Percentiles rank a stretch among this genome's conserved stretches.
phyloP scores from a whole-genome alignment of 2,797 vertebrate genomes.

The Phrynocephalus guinanensis region DNA sequence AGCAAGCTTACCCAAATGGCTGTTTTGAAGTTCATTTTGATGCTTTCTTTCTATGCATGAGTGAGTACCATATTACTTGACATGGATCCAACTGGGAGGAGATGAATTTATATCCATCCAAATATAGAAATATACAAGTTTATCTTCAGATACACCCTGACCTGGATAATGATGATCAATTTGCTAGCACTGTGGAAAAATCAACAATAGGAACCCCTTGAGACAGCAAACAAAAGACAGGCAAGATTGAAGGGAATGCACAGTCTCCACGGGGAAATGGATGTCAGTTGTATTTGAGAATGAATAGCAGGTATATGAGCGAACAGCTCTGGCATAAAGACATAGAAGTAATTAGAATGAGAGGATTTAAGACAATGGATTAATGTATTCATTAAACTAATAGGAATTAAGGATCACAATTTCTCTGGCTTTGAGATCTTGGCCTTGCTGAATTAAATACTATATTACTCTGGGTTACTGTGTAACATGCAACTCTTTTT shows the following conservation, averaged over 20 bases:
- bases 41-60: not conserved
- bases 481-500: not conserved
- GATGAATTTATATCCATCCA: not conserved
- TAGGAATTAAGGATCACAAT: slow-evolving; percentile 6
- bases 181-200: not conserved
- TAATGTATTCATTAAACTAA: slow-evolving; percentile 25
- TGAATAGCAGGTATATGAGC: not conserved
- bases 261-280: not conserved
- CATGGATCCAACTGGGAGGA: too few relatives aligned
- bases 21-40: too few relatives aligned
- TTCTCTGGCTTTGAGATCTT: slow-evolving; percentile 15
- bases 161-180: not conserved
- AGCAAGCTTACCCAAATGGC: not conserved
- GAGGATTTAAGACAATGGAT: not conserved
- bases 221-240: not conserved
- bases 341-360: slow-evolving; percentile 11
- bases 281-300: not conserved
- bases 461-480: not conserved
- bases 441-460: not conserved
- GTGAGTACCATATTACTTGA: not conserved
- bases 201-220: not conserved
- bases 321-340: not conserved
- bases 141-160: not conserved
- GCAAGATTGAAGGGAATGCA: not conserved
- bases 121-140: not conserved